Evolutionary conservation across 2,113 vertebrate genomes (phyloP).

Genomic region (Protobothrops flavoviridis): DNA sequence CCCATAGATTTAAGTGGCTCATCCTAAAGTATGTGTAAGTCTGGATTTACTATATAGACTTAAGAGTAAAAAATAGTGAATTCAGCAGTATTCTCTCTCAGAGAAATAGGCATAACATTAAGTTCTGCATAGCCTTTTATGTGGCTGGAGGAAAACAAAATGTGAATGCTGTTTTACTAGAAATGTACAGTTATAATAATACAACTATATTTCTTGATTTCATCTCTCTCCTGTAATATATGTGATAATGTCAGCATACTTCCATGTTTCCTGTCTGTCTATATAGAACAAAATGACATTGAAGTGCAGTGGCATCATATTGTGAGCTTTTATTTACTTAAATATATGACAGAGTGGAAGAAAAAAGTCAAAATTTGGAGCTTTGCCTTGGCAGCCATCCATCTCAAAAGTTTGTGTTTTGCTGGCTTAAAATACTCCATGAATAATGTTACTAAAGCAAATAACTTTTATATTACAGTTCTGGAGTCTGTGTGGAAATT

Average conservation of each 20-base stretch:
- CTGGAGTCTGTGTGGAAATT: conserved; percentile 98
- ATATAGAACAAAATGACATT: background rate
- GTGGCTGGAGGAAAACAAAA: background rate
- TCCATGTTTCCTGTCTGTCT: background rate
- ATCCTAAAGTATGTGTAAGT: background rate
- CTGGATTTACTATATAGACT: background rate
- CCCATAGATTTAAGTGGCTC: background rate
- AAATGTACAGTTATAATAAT: background rate
- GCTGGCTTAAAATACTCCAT: background rate
- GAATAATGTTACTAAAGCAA: background rate
- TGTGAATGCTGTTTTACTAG: background rate
- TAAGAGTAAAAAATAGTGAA: background rate
- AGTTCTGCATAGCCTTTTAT: background rate
- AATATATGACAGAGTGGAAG: background rate
- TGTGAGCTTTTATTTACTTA: background rate
- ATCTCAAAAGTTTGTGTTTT: background rate
- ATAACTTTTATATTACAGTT: conserved; percentile 77
- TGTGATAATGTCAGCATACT: background rate
- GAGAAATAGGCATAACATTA: background rate
- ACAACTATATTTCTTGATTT: background rate
- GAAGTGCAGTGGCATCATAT: background rate
- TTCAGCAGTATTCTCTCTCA: background rate
- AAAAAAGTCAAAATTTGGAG: background rate
- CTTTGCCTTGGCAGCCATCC: background rate
- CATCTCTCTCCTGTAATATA: background rate